Evolutionary conservation across 2,888 invertebrate species (phyloP).

Genomic region (Deilephila elpenor): DNA sequence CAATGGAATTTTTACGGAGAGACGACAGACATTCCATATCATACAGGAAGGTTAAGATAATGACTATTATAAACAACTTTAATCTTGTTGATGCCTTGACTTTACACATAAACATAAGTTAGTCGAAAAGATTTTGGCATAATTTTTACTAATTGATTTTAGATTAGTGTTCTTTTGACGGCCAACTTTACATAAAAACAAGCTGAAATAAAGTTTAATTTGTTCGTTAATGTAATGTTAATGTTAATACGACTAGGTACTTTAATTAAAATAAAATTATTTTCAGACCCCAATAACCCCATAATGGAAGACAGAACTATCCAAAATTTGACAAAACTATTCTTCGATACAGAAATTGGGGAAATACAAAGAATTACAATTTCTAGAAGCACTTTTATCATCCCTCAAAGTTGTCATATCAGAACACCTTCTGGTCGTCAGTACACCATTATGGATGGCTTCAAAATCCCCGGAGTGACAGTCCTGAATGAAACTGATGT

Average conservation of each 20-base stretch:
- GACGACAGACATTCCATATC: slow-evolving; percentile 44
- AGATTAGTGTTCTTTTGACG: too few species aligned
- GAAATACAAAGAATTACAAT: slow-evolving; percentile 50
- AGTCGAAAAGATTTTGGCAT: too few species aligned
- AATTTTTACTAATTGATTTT: too few species aligned
- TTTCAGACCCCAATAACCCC: slow-evolving; percentile 54
- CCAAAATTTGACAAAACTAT: slow-evolving; percentile 34
- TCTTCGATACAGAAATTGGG: slow-evolving; percentile 42
- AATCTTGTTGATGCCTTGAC: too few species aligned
- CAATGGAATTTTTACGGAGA: slow-evolving; percentile 47
- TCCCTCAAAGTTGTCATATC: slow-evolving; percentile 60
- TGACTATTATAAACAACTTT: too few species aligned
- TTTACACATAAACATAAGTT: too few species aligned
- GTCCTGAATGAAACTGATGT: slow-evolving; percentile 45
- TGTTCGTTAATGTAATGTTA: too few species aligned
- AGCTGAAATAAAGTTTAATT: too few species aligned
- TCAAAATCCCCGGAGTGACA: slow-evolving; percentile 53
- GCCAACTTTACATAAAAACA: too few species aligned
- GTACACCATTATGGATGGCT: slow-evolving; percentile 53
- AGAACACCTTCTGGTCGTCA: slow-evolving; percentile 57
- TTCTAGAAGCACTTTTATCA: slow-evolving; percentile 33
- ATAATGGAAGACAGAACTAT: slow-evolving; percentile 48
- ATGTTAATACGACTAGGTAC: too few species aligned
- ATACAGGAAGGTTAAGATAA: slow-evolving; percentile 52
- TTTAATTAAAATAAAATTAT: neutral